Conservation (phyloP, 2,888 invertebrate genomes). For the Alloscopus bannaensis region DNA sequence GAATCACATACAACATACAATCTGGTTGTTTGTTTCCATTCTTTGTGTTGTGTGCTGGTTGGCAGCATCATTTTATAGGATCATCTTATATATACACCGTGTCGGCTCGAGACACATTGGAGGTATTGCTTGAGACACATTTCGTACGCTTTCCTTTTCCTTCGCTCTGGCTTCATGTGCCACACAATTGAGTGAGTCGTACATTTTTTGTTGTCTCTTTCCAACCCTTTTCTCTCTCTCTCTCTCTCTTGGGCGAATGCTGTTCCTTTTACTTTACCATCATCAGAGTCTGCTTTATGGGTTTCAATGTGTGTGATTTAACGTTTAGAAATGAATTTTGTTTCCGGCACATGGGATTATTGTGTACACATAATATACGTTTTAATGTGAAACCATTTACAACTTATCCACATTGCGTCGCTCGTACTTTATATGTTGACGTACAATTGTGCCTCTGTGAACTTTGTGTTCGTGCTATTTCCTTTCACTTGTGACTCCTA, state of each 20-base stretch:
- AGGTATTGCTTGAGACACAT: neutral
- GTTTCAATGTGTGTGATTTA: constrained; percentile 54
- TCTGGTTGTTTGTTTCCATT: neutral
- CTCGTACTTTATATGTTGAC: constrained; percentile 1
- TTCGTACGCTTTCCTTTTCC: constrained; percentile 25
- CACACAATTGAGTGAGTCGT: too few relatives aligned
- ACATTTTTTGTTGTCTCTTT: neutral
- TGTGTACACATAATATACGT: constrained; percentile 14
- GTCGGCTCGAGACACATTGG: constrained; percentile 2
- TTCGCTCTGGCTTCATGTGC: too few relatives aligned
- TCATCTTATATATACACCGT: constrained; percentile 4
- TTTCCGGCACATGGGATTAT: constrained; percentile 61
- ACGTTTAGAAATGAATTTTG: constrained; percentile 58
- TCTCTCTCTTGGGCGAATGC: constrained; percentile 31
- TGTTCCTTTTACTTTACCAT: constrained; percentile 47
- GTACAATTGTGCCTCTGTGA: too few relatives aligned
- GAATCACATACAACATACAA: neutral
- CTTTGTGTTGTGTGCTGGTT: neutral
- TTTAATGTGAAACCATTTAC: constrained; percentile 4
- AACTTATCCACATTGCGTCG: neutral
- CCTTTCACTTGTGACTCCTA: too few relatives aligned
- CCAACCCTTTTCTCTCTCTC: constrained; percentile 37
- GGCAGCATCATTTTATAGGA: constrained; percentile 6
- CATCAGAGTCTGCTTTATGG: constrained; percentile 45
- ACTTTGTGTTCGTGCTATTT: too few relatives aligned